Base-by-base conservation (phyloP, 2,797 vertebrate species). In the Sebastes kiyomatsui region DNA sequence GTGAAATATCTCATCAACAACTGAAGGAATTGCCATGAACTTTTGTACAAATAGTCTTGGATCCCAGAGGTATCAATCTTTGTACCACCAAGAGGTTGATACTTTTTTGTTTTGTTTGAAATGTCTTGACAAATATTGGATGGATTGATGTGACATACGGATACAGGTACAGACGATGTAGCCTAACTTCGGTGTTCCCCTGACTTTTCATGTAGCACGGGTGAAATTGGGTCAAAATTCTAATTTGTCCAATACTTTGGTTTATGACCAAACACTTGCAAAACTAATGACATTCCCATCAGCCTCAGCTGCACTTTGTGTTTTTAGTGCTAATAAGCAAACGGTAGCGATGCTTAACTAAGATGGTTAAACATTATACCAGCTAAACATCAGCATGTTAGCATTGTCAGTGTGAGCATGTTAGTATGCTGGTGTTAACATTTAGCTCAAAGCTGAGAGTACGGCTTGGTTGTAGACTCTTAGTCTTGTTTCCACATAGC, bases 401-500 rank as follows among this genome's bases (percentile, higher is more conserved):
- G 28, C 23, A 22, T 69, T 7, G 16, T 13, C 64, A 67, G 9
- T 72, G n/a, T 28, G 2, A 23, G 5, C 32, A 55, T 16, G 25
- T 42, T 42, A 4, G 12, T 4, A 25, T 7, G 20, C 67, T 13
- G 16, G 22, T 9, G 16, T 69, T 69, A n/a, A 20, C 14, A 52
- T 49, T 33, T 33, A 38, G 11, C 7, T 56, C 11, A 49, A 52
- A 69, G 27, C 8, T 58, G 2, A 49, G 16, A 68, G 27, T 9
- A 60, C 9, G 8, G 58, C 18, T 20, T 30, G 8, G 18, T 49
- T 49, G 0, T 0, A 49, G 42, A 49, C 0, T 49, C 42, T 49
- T 49, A 49, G 18, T 20, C 46, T 49, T 2, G 46, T 49, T 4
- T 49, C 46, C 18, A 49, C 18, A 49, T 49, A 49, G 46, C 7